phyloP scores from a whole-genome alignment of 2,797 vertebrate genomes.

The Propithecus deckenii region DNA sequence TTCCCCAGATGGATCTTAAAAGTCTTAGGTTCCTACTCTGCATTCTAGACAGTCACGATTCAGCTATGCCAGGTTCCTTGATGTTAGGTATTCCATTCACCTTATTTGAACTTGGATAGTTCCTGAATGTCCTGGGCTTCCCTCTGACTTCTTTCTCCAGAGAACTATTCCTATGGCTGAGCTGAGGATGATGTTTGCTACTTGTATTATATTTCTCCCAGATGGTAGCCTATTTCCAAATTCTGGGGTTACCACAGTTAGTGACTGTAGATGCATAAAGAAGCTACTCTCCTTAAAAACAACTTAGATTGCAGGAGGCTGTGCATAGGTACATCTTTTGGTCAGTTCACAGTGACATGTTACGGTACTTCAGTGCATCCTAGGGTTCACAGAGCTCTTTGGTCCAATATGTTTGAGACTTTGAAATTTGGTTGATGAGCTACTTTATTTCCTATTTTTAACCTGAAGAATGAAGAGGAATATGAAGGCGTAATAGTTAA shows the following conservation, averaged over 20 bases:
- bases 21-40: neutral
- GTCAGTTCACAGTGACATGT: neutral
- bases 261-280: neutral
- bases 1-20: neutral
- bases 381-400: neutral
- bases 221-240: neutral
- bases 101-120: neutral
- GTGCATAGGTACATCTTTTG: neutral
- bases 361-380: neutral
- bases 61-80: fast-evolving
- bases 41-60: neutral
- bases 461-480: neutral
- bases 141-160: neutral
- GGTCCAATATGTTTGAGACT: neutral
- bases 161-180: neutral
- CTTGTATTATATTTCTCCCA: neutral
- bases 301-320: neutral
- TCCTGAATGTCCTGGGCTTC: neutral
- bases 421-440: neutral
- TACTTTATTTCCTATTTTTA: slow-evolving; percentile 5
- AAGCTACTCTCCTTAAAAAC: neutral
- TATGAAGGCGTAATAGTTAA: neutral
- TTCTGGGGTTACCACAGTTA: neutral
- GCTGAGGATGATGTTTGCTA: neutral
- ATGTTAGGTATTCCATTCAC: neutral